Evolutionary conservation across 35 echinoderm and acorn worm genomes (phyloP).

Genomic region (Patiria miniata): DNA sequence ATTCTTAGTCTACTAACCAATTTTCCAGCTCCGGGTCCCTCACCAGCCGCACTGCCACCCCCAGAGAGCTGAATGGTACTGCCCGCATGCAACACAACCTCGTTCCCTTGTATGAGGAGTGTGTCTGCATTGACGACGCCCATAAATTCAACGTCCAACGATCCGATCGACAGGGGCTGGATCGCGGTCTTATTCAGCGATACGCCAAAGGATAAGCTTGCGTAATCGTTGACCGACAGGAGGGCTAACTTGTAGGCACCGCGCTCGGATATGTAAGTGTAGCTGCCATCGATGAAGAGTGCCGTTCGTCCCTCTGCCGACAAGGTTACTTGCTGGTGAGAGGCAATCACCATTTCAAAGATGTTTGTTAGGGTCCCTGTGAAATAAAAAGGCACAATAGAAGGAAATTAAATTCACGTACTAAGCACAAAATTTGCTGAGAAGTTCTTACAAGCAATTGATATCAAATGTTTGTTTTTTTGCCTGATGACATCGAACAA

Average conservation of each 20-base stretch:
- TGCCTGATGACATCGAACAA: too few species aligned
- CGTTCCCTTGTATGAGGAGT: conserved; percentile 60
- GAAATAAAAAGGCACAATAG: neutral
- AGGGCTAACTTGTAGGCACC: conserved; percentile 78
- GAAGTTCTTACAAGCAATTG: neutral
- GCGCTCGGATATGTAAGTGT: conserved; percentile 62
- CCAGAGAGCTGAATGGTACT: conserved; percentile 69
- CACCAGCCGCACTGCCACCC: conserved; percentile 41
- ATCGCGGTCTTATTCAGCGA: neutral
- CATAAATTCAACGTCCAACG: conserved; percentile 73
- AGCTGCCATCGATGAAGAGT: conserved; percentile 59
- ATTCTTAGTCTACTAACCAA: conserved; percentile 14
- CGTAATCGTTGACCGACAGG: conserved; percentile 57
- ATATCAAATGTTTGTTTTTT: neutral
- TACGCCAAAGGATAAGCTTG: conserved; percentile 45
- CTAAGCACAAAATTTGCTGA: neutral
- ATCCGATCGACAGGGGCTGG: conserved; percentile 54
- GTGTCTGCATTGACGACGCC: conserved; percentile 39
- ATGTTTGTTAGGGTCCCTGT: conserved; percentile 79
- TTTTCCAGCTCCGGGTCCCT: conserved; percentile 65
- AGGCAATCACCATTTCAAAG: conserved; percentile 66
- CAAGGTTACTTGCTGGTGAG: conserved; percentile 62
- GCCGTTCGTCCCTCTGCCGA: conserved; percentile 75
- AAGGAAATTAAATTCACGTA: neutral
- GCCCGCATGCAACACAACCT: conserved; percentile 76